Conservation (phyloP, 2,888 invertebrate species). For the Uropetala carovei region DNA sequence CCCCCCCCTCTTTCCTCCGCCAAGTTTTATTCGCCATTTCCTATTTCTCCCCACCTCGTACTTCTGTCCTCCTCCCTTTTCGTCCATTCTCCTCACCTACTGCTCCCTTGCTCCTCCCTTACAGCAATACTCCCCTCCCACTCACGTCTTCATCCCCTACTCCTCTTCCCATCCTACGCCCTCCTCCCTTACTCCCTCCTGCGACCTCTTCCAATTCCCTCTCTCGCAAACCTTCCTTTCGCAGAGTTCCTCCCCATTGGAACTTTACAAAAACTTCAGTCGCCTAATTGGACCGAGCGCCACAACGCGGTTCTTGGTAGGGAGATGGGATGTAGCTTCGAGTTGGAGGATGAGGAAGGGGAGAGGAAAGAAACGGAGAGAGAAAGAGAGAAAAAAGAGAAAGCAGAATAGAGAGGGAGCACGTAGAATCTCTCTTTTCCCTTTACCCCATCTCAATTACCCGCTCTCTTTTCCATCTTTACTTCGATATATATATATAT, state of each 20-base stretch:
- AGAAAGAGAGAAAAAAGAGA: background rate
- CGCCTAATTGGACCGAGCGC: slow-evolving; percentile 47
- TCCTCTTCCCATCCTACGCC: too few species aligned
- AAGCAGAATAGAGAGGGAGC: too few species aligned
- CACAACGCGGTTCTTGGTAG: background rate
- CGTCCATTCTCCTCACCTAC: background rate
- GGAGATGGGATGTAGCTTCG: background rate
- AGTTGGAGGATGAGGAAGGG: background rate
- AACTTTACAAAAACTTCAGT: slow-evolving; percentile 46
- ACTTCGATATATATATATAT: too few species aligned
- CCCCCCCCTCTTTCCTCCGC: background rate
- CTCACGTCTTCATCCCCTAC: too few species aligned
- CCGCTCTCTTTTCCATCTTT: too few species aligned
- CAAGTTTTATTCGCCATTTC: background rate
- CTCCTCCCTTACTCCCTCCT: background rate
- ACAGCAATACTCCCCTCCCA: too few species aligned
- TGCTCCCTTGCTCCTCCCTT: background rate
- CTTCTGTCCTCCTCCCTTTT: background rate
- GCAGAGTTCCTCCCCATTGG: slow-evolving; percentile 38
- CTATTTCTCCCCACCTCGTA: background rate
- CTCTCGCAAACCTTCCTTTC: background rate
- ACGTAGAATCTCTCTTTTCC: too few species aligned
- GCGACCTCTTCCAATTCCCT: background rate
- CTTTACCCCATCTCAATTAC: too few species aligned
- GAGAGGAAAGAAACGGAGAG: background rate